phyloP scores from a whole-genome alignment of 2,113 vertebrate species.

The Chamaea fasciata region DNA sequence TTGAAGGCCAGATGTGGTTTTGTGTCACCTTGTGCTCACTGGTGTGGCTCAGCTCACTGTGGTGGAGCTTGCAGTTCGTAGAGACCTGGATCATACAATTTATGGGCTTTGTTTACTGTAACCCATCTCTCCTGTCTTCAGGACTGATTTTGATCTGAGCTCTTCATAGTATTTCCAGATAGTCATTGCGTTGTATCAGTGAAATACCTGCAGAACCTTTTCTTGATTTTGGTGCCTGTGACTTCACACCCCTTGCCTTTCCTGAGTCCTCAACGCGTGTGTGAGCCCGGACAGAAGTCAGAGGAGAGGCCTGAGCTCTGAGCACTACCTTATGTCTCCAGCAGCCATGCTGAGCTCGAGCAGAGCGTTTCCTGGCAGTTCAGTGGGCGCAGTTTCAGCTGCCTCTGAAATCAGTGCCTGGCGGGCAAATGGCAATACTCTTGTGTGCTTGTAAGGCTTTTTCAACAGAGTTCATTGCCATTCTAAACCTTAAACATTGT shows the following conservation, averaged over 20 bases:
- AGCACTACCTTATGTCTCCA: conserved; percentile 8
- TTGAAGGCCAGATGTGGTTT: neutral
- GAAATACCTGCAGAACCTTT: neutral
- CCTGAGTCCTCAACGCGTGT: neutral
- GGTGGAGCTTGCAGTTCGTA: rapidly evolving
- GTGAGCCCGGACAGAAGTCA: neutral
- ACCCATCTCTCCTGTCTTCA: neutral
- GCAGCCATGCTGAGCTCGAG: neutral
- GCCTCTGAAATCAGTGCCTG: conserved; percentile 21
- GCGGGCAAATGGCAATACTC: conserved; percentile 21
- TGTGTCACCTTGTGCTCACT: neutral
- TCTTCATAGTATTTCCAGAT: neutral
- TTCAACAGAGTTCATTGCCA: conserved; percentile 50
- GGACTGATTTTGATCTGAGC: neutral
- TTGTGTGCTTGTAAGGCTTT: conserved; percentile 12
- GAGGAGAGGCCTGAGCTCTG: neutral
- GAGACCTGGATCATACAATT: neutral
- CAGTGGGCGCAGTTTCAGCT: conserved; percentile 13
- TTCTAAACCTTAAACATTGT: conserved; percentile 62
- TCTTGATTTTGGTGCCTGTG: neutral
- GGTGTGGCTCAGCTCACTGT: neutral
- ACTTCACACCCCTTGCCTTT: neutral
- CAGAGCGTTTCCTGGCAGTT: neutral
- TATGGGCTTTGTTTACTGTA: neutral
- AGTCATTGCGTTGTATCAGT: neutral